Conservation (phyloP, 1,140 invertebrate genomes). For the Chymomyza costata region DNA sequence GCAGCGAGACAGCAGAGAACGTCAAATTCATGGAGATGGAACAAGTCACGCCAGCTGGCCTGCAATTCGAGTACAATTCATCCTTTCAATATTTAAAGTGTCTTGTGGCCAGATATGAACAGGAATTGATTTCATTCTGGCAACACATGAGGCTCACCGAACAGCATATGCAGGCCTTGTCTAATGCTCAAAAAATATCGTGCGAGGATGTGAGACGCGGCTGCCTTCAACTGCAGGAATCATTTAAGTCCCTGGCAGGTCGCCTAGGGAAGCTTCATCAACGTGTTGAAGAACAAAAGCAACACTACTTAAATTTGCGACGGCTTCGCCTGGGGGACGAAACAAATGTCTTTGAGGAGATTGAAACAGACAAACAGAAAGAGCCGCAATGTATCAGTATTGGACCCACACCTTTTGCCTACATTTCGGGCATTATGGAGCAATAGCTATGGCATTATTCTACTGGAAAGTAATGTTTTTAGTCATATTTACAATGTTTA, state of each 20-base stretch:
- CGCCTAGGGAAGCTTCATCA: constrained; percentile 87
- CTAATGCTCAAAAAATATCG: constrained; percentile 80
- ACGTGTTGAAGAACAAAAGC: constrained; percentile 85
- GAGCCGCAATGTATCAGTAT: constrained; percentile 74
- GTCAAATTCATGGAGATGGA: constrained; percentile 86
- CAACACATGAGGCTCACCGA: constrained; percentile 85
- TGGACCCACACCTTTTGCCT: constrained; percentile 80
- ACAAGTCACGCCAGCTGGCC: constrained; percentile 83
- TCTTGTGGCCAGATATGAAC: constrained; percentile 84
- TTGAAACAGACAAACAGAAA: constrained; percentile 44
- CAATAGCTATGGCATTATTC: constrained; percentile 27
- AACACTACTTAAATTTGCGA: constrained; percentile 87
- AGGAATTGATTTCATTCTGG: constrained; percentile 81
- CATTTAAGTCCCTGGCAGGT: constrained; percentile 89
- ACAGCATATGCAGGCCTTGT: constrained; percentile 82
- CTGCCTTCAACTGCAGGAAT: constrained; percentile 88
- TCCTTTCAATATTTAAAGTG: constrained; percentile 85
- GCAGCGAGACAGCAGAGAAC: constrained; percentile 84
- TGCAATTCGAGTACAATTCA: constrained; percentile 87
- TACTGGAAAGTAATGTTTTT: constrained; percentile 26
- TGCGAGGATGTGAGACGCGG: constrained; percentile 81
- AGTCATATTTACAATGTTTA: too few relatives aligned
- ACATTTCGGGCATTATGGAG: constrained; percentile 51
- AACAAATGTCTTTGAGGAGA: constrained; percentile 84
- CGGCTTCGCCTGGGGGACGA: constrained; percentile 87